Evolutionary conservation across 2,888 invertebrate genomes (phyloP).

Genomic region (Melitaea athalia): DNA sequence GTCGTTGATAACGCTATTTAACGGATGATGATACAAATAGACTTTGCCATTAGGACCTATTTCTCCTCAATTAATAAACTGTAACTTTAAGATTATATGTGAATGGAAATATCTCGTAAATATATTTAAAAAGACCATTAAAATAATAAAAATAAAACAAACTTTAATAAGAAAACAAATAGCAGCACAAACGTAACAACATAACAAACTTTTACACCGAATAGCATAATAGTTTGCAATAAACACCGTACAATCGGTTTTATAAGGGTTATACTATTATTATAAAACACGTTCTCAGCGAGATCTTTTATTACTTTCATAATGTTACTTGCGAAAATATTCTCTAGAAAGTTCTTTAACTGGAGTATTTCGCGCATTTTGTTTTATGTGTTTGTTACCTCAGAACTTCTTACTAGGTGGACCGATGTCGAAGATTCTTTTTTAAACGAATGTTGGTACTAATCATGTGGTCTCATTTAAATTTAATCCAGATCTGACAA

Average conservation of each 20-base stretch:
- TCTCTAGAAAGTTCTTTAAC: constrained; percentile 41
- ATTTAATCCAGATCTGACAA: too few relatives aligned
- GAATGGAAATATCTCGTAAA: too few relatives aligned
- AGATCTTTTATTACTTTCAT: constrained; percentile 53
- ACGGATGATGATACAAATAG: too few relatives aligned
- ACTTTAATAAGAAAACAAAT: constrained; percentile 19
- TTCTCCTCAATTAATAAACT: too few relatives aligned
- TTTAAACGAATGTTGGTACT: too few relatives aligned
- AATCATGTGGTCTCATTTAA: too few relatives aligned
- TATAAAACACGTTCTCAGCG: constrained; percentile 47
- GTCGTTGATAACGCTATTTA: too few relatives aligned
- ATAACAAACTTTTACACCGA: constrained; percentile 30
- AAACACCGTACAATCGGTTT: constrained; percentile 49
- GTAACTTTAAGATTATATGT: too few relatives aligned
- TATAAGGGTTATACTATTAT: constrained; percentile 47
- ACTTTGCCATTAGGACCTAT: too few relatives aligned
- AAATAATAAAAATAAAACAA: constrained; percentile 10
- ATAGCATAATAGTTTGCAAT: constrained; percentile 41
- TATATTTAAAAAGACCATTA: too few relatives aligned
- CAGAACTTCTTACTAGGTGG: neutral
- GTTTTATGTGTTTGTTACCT: neutral
- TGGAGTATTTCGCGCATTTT: constrained; percentile 8
- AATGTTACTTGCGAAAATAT: constrained; percentile 50
- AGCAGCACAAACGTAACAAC: constrained; percentile 11
- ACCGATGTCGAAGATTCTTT: too few relatives aligned